Base-by-base conservation (phyloP, 1,140 invertebrate genomes). In the Drosophila ficusphila region DNA sequence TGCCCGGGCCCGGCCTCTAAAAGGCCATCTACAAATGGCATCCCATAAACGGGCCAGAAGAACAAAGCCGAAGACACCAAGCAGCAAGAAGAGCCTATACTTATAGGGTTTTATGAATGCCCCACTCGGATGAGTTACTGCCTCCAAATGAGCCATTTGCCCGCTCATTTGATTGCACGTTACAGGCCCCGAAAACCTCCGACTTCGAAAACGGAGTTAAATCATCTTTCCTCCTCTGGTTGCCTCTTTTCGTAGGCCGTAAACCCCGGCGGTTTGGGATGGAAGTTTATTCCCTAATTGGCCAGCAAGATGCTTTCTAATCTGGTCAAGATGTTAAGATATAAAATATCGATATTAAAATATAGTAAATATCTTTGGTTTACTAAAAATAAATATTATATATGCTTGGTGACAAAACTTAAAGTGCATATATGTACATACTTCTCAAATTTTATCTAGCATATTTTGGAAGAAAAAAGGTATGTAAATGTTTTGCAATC, bases 21-120 rank as follows among this genome's bases (percentile, higher is more conserved):
- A 86, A 67, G 81, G 53, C 81, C 81, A 85, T 86, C 71, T 61
- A 72, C 65, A 83, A 83, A 86, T 75, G 60, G 49, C 34, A 38
- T 9, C 25, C 52, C 78, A 76, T 76, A 81, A 76, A 58, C 36
- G 39, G 16, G 4, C 34, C 46, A 48, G n/a, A 64, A 49, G 23
- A 52, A 51, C 61, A 42, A 68, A 47, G 31, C 29, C 23, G 39
- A 27, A 25, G 38, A 60, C 25, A 33, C 57, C 54, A 9, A 12
- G 31, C 33, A 29, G 54, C 14, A 44, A 36, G 49, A 44, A 36
- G 49, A 51, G 62, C 31, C 67, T 47, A 58, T 69, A 52, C 58
- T 57, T 67, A 79, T 83, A 79, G 70, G 54, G 56, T 85, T 79
- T 83, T 75, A 81, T 42, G 62, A 67, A 67, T 51, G 27, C 44